These are phyloP conservation scores for Eulemur macaco DNA, from an alignment of 2,113 vertebrate species.

Conservation along the genomic window DNA sequence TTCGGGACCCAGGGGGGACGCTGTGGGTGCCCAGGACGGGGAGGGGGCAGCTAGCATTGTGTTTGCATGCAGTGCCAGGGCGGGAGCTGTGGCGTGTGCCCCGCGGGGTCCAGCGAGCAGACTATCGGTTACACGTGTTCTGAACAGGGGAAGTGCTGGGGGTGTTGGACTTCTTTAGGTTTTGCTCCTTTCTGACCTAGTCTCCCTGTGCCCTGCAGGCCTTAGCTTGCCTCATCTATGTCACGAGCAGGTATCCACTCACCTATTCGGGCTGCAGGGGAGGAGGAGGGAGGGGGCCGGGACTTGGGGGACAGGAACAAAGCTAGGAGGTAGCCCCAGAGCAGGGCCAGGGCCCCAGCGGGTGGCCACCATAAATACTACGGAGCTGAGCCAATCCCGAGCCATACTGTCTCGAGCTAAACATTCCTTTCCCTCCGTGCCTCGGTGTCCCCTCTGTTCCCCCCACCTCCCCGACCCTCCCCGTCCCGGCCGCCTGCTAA, in stretches of 20 bases:
- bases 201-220: constrained; percentile 9
- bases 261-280: not conserved
- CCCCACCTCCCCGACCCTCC: not conserved
- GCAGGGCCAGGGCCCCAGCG: not conserved
- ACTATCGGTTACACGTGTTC: not conserved
- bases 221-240: not conserved
- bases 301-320: not conserved
- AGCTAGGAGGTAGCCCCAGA: not conserved
- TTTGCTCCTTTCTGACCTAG: not conserved
- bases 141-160: not conserved
- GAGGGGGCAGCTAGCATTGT: constrained; percentile 56
- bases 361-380: constrained; percentile 47
- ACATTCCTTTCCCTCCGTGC: constrained; percentile 15
- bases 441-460: not conserved
- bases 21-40: not conserved
- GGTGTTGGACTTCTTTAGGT: not conserved
- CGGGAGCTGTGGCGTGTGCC: not conserved
- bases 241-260: not conserved
- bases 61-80: constrained; percentile 70
- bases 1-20: not conserved
- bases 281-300: not conserved
- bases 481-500: constrained; percentile 78
- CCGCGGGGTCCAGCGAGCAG: not conserved
- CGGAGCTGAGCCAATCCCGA: not conserved
- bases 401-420: not conserved